phyloP scores from a whole-genome alignment of 2,113 vertebrate genomes.

The Pseudorhombus dupliciocellatus region DNA sequence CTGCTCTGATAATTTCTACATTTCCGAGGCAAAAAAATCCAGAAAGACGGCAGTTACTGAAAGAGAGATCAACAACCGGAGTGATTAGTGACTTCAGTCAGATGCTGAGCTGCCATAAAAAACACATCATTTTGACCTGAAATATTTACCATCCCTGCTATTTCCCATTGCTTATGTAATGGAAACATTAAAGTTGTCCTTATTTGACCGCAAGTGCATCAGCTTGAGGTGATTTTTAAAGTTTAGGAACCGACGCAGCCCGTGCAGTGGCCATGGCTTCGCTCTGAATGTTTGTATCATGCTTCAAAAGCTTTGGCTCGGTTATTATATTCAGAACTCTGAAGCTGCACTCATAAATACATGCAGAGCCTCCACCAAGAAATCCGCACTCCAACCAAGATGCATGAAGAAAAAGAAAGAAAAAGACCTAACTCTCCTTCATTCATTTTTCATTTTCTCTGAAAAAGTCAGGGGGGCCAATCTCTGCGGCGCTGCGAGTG shows the following conservation, averaged over 20 bases:
- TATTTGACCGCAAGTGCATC: too few species aligned
- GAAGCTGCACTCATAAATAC: slow-evolving; percentile 36
- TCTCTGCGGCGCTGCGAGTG: not conserved
- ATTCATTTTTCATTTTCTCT: slow-evolving; percentile 44
- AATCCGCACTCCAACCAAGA: not conserved
- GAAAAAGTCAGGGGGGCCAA: not conserved
- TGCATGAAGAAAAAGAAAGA: not conserved
- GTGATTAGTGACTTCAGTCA: too few species aligned
- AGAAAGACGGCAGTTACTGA: too few species aligned
- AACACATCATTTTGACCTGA: too few species aligned
- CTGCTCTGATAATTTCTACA: too few species aligned
- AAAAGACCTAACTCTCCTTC: not conserved
- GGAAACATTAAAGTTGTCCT: too few species aligned
- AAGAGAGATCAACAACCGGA: too few species aligned
- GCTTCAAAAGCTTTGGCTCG: slow-evolving; percentile 5
- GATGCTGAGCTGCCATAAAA: too few species aligned
- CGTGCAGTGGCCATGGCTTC: not conserved
- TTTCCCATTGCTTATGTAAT: too few species aligned
- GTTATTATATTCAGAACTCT: slow-evolving; percentile 27
- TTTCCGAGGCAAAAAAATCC: too few species aligned
- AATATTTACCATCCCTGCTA: too few species aligned
- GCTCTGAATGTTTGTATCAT: not conserved
- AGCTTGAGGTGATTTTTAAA: too few species aligned
- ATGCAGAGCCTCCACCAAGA: slow-evolving; percentile 9
- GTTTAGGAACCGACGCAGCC: not conserved